A percentile compares a stretch with the other conserved stretches of the same genome.
Evolutionary conservation across 64 coral and sea anemone species (phyloP).

Genomic region (Montipora sp.): DNA sequence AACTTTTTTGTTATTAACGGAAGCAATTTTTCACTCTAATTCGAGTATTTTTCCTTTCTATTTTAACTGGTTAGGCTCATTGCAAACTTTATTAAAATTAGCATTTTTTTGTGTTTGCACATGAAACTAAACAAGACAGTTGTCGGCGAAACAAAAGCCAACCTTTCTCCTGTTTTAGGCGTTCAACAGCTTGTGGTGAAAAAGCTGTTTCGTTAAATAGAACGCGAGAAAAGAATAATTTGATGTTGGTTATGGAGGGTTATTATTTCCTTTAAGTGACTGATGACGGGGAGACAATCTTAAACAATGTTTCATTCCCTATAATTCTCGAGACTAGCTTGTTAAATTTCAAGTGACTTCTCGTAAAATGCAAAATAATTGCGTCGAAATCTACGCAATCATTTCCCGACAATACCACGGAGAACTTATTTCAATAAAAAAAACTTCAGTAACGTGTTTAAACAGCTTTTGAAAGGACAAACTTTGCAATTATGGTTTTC

Average conservation of each 20-base stretch:
- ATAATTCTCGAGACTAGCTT: slow-evolving; percentile 17
- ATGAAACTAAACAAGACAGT: slow-evolving; percentile 38
- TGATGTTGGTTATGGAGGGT: neutral
- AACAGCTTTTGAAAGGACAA: slow-evolving; percentile 65
- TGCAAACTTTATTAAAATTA: slow-evolving; percentile 48
- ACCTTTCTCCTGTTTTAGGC: slow-evolving; percentile 9
- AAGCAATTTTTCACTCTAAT: slow-evolving; percentile 33
- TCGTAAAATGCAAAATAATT: slow-evolving; percentile 43
- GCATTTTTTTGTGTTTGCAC: slow-evolving; percentile 49
- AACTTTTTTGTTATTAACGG: slow-evolving; percentile 24
- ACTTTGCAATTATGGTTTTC: slow-evolving; percentile 40
- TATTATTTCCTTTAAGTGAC: neutral
- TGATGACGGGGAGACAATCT: neutral
- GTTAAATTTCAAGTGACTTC: slow-evolving; percentile 62
- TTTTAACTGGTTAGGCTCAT: slow-evolving; percentile 43
- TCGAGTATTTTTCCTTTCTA: slow-evolving; percentile 51
- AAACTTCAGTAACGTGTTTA: slow-evolving; percentile 67
- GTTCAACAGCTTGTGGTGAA: neutral
- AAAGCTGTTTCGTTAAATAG: slow-evolving; percentile 14
- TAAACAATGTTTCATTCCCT: slow-evolving; percentile 30
- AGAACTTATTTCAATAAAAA: slow-evolving; percentile 59
- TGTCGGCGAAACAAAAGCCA: slow-evolving; percentile 52
- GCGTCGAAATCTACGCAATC: slow-evolving; percentile 37
- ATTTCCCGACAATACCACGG: slow-evolving; percentile 71
- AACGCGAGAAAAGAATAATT: neutral